These are phyloP conservation scores for Scolopax rusticola DNA, from an alignment of 2,797 vertebrate genomes.

Conservation along the genomic window DNA sequence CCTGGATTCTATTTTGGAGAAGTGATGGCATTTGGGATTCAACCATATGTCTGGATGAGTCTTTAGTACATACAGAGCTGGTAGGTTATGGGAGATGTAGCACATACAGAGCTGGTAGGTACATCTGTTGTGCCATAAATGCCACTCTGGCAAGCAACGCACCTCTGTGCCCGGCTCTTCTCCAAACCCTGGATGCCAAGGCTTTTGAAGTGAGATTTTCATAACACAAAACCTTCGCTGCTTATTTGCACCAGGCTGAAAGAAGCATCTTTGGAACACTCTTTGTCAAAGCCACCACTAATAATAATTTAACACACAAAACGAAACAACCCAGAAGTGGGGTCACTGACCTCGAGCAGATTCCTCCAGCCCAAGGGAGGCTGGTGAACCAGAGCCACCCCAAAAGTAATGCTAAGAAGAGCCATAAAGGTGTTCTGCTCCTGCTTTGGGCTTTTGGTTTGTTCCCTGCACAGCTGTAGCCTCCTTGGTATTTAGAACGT, in stretches of 20 bases:
- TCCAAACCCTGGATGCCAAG: background rate
- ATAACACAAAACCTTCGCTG: background rate
- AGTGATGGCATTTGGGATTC: constrained; percentile 52
- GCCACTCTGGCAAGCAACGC: background rate
- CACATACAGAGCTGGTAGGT: background rate
- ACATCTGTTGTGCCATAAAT: background rate
- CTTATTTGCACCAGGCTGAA: background rate
- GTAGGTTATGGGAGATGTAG: background rate
- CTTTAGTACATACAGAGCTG: background rate
- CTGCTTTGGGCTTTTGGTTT: background rate
- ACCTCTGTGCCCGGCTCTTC: background rate
- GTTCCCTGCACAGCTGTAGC: background rate
- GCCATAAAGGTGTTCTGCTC: background rate
- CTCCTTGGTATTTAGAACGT: background rate
- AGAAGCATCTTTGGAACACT: background rate
- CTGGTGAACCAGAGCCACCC: background rate
- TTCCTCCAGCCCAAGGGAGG: background rate
- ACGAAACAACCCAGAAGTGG: background rate
- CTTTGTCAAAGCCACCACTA: background rate
- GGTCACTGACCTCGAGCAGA: background rate
- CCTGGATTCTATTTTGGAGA: constrained; percentile 59
- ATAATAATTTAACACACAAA: background rate
- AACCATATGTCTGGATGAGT: constrained; percentile 21
- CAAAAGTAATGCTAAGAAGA: background rate
- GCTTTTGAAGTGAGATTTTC: constrained; percentile 13